phyloP scores from a whole-genome alignment of 2,888 invertebrate species.

The Cerastoderma edule region DNA sequence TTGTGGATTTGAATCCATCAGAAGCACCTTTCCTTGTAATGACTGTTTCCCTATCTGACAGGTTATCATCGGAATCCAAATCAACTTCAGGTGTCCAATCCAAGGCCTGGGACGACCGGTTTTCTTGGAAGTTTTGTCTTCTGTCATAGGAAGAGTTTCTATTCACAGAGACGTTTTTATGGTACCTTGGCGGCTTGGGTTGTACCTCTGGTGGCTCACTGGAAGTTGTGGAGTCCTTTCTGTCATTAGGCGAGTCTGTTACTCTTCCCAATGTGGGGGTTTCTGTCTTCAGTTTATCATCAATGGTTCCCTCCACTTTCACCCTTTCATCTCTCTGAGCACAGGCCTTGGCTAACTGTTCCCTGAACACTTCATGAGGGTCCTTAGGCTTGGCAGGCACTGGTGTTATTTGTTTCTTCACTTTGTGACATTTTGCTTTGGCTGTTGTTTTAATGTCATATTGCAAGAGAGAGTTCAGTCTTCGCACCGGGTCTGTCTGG shows the following conservation, averaged over 20 bases:
- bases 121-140: slow-evolving; percentile 15
- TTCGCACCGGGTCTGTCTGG: slow-evolving; percentile 53
- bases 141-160: slow-evolving; percentile 32
- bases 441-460: slow-evolving; percentile 75
- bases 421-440: slow-evolving; percentile 66
- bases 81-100: slow-evolving; percentile 79
- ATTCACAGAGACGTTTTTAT: slow-evolving; percentile 56
- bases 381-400: slow-evolving; percentile 70
- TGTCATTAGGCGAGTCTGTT: slow-evolving; percentile 1
- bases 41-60: slow-evolving; percentile 63
- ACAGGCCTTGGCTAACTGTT: slow-evolving; percentile 70
- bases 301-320: slow-evolving; percentile 61
- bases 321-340: slow-evolving; percentile 64
- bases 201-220: slow-evolving; percentile 52
- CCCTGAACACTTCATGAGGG: slow-evolving; percentile 69
- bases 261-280: slow-evolving; percentile 22
- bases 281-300: slow-evolving; percentile 55
- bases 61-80: slow-evolving; percentile 76
- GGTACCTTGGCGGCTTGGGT: slow-evolving; percentile 59
- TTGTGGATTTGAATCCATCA: slow-evolving; percentile 73
- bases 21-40: slow-evolving; percentile 50
- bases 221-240: slow-evolving; percentile 30
- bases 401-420: slow-evolving; percentile 66
- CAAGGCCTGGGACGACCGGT: slow-evolving; percentile 53
- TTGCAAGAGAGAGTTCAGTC: slow-evolving; percentile 70